These are phyloP conservation scores for Drosophila acutilabella DNA, from an alignment of 2,888 invertebrate genomes.

Conservation along the genomic window DNA sequence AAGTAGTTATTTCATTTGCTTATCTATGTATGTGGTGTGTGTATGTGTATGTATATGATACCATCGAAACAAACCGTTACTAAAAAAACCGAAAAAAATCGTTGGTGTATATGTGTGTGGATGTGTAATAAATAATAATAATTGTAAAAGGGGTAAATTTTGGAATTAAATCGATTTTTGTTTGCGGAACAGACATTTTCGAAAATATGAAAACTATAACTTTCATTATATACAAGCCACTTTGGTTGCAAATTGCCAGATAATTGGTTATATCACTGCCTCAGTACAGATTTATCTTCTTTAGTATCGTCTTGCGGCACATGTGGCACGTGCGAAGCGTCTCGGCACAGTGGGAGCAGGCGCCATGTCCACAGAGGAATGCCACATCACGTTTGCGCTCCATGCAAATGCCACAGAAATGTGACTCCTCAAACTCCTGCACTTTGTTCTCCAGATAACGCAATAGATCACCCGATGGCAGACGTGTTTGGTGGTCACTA, in stretches of 20 bases:
- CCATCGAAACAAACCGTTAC: slow-evolving; percentile 41
- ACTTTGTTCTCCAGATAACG: slow-evolving; percentile 90
- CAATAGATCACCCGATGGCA: slow-evolving; percentile 89
- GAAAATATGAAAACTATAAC: slow-evolving; percentile 15
- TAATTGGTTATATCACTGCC: slow-evolving; percentile 13
- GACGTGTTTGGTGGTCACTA: slow-evolving; percentile 84
- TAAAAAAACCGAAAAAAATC: slow-evolving; percentile 48
- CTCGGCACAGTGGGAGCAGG: slow-evolving; percentile 92
- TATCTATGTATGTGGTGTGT: slow-evolving; percentile 2
- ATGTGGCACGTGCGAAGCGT: slow-evolving; percentile 94
- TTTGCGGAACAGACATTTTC: slow-evolving; percentile 21
- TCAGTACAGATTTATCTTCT: slow-evolving; percentile 85
- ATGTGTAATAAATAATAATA: slow-evolving; percentile 68
- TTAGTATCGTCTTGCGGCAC: slow-evolving; percentile 86
- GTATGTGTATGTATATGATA: slow-evolving; percentile 49
- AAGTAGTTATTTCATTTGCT: slow-evolving; percentile 26
- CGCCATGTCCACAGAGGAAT: slow-evolving; percentile 95
- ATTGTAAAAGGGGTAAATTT: slow-evolving; percentile 19
- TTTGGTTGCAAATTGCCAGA: slow-evolving; percentile 67
- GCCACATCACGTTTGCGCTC: slow-evolving; percentile 92
- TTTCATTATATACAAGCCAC: slow-evolving; percentile 71
- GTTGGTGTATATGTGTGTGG: slow-evolving; percentile 33
- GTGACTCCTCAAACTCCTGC: slow-evolving; percentile 94
- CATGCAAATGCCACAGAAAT: slow-evolving; percentile 95
- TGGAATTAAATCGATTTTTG: slow-evolving; percentile 24